phyloP scores from a whole-genome alignment of 2,113 vertebrate species.

The Emydura subglobosa region DNA sequence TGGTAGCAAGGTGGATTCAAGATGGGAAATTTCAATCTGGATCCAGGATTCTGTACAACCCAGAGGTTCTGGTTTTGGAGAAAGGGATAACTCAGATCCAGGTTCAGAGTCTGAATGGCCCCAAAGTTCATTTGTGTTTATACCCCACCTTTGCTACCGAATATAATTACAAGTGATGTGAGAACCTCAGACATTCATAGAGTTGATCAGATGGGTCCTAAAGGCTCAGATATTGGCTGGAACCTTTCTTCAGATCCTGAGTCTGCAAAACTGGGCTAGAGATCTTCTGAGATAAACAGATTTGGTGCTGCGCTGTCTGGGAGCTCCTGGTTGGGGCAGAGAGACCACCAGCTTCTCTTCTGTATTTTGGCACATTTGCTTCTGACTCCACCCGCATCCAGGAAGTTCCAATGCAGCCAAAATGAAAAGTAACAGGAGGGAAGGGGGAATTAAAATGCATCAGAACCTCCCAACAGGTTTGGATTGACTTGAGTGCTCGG shows the following conservation, averaged over 20 bases:
- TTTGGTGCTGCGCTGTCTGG: background rate
- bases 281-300: background rate
- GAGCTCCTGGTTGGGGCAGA: background rate
- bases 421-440: background rate
- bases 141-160: rapidly evolving
- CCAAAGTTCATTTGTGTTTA: background rate
- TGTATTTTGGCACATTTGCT: background rate
- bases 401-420: background rate
- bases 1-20: background rate
- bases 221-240: background rate
- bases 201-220: background rate
- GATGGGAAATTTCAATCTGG: background rate
- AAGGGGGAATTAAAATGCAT: background rate
- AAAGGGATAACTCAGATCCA: background rate
- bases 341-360: background rate
- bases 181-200: background rate
- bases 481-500: background rate
- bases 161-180: background rate
- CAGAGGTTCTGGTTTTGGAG: background rate
- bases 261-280: background rate
- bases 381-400: background rate
- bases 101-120: background rate
- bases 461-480: background rate
- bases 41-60: background rate
- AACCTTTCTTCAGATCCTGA: background rate